A percentile compares a stretch with the other conserved stretches of the same genome.
Conservation (phyloP, 53 echinoderm and acorn worm genomes). For the Hippasteria phrygiana region DNA sequence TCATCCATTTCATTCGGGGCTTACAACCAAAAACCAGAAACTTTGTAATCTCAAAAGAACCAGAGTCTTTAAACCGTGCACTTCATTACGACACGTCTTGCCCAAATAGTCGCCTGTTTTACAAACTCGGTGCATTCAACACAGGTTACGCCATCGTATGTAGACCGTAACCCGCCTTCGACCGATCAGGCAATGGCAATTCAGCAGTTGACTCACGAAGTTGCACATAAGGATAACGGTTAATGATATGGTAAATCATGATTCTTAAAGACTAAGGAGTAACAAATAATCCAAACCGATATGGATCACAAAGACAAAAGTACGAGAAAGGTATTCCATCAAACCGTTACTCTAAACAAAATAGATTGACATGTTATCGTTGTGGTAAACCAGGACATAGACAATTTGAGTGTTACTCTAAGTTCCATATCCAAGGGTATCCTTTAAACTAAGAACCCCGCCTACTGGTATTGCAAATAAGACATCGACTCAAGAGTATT, state of each 20-base stretch:
- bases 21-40: conserved; percentile 16
- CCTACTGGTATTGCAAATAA: background rate
- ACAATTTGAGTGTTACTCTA: conserved; percentile 36
- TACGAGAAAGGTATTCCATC: background rate
- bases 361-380: conserved; percentile 1
- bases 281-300: background rate
- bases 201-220: background rate
- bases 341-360: conserved; percentile 4
- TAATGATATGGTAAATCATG: background rate
- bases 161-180: background rate
- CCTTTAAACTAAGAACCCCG: conserved; percentile 21
- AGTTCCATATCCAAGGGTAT: conserved; percentile 19
- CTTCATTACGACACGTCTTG: conserved; percentile 24
- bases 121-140: conserved; percentile 1
- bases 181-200: background rate
- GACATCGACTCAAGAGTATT: background rate
- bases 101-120: background rate
- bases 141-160: background rate
- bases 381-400: conserved; percentile 30
- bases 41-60: conserved; percentile 32
- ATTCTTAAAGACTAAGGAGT: background rate
- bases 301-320: conserved; percentile 9
- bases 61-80: conserved; percentile 40
- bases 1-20: conserved; percentile 35
- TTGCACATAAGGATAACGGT: conserved; percentile 2